Base-by-base conservation (phyloP, 2,888 invertebrate genomes). In the Synanthedon vespiformis region DNA sequence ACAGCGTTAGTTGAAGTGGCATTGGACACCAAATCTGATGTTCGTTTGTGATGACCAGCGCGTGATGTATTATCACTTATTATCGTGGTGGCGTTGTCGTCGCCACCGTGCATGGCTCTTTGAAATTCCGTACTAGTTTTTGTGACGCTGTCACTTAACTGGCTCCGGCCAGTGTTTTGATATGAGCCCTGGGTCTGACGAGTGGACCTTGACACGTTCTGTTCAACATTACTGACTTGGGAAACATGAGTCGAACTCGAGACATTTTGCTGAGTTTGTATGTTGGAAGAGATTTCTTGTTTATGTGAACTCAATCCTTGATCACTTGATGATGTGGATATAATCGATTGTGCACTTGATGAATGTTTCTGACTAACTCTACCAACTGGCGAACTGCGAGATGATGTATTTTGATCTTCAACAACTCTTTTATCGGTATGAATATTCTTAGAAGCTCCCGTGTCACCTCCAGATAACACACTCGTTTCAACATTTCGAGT, bases 1-100 rank as follows among this genome's bases (percentile, higher is more conserved):
- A 95, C 92, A 48, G 94, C 89, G 67, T 95, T 95, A 51, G 89
- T 89, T 3, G 94, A 90, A 61, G 94, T 91, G n/a, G 92, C 90
- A 53, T 93, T 90, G 0, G 93, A 92, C 1, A 93, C 90, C 56
- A 95, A 90, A 50, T 94, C 89, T 57, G 92, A 94, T 65, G 92
- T 92, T 48, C 93, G 89, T 66, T 94, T 95, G 68, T 93, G 92
- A 58, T 90, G 89, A 6, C 86, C 86, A 54, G 73, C 63, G 49
- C 82, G 77, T 49, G 74, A 63, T n/a, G 79, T 62, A 57, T 68
- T 71, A 41, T 83, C 79, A 34, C 8, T 34, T 10, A 68, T 59
- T 14, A 67, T 58, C 13, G 63, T 57, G 22, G 65, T 55, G 11
- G 61, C 56, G 10, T 64, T 56, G 53, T 67, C 64, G 51, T 64